Percentiles rank a stretch among this genome's conserved stretches.
Conservation (phyloP, 1,140 invertebrate genomes). For the Drosophila novamexicana region DNA sequence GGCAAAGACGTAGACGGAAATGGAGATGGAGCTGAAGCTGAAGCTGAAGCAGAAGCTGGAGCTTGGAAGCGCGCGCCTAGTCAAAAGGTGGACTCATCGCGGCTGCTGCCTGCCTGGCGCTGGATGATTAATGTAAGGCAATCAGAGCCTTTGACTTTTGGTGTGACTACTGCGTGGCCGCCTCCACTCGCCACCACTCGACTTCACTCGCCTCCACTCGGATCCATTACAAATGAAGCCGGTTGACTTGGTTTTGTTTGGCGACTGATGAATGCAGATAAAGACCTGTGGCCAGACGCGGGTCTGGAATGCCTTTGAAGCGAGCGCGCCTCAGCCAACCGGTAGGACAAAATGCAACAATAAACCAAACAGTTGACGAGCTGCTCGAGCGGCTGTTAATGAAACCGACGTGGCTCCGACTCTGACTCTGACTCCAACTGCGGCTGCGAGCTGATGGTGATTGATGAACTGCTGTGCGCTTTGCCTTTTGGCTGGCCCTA, state of each 20-base stretch:
- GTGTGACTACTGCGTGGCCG: slow-evolving; percentile 69
- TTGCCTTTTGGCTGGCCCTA: neutral
- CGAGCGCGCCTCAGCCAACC: slow-evolving; percentile 42
- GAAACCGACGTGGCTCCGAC: slow-evolving; percentile 22
- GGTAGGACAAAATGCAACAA: slow-evolving; percentile 76
- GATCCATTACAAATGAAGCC: slow-evolving; percentile 68
- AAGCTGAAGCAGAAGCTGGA: slow-evolving; percentile 2
- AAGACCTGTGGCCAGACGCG: slow-evolving; percentile 30
- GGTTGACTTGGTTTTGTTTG: slow-evolving; percentile 57
- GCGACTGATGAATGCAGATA: slow-evolving; percentile 81
- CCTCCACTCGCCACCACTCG: slow-evolving; percentile 50
- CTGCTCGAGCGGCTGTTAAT: slow-evolving; percentile 35
- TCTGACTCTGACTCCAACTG: neutral
- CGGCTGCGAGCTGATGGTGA: slow-evolving; percentile 40
- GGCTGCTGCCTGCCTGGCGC: neutral
- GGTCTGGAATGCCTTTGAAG: slow-evolving; percentile 72
- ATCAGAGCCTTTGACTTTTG: slow-evolving; percentile 61
- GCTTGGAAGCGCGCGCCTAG: slow-evolving; percentile 46
- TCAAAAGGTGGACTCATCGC: slow-evolving; percentile 12
- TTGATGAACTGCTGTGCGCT: slow-evolving; percentile 59
- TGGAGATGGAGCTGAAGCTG: slow-evolving; percentile 5
- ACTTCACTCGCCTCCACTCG: slow-evolving; percentile 30
- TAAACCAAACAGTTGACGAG: slow-evolving; percentile 71
- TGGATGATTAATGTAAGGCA: slow-evolving; percentile 53
- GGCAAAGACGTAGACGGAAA: slow-evolving; percentile 1